Percentiles rank a stretch among this genome's conserved stretches.
phyloP scores from a whole-genome alignment of 2,113 vertebrate genomes.

The Cyanocitta stelleri region DNA sequence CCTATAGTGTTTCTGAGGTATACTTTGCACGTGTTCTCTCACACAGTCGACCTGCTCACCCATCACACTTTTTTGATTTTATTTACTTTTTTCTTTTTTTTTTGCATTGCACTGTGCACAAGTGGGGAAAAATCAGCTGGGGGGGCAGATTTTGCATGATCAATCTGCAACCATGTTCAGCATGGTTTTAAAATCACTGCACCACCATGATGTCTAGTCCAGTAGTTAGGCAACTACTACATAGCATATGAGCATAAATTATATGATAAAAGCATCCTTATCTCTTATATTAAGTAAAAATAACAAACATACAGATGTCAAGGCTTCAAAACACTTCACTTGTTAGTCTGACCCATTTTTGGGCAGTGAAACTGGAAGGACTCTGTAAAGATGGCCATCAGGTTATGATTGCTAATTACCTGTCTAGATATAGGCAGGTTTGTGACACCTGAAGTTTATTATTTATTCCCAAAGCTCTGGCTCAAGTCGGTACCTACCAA shows the following conservation, averaged over 20 bases:
- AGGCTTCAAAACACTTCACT: not conserved
- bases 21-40: constrained; percentile 91
- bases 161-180: constrained; percentile 58
- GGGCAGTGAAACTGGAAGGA: not conserved
- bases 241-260: not conserved
- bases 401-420: not conserved
- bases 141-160: constrained; percentile 73
- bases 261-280: not conserved
- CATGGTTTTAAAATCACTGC: constrained; percentile 59
- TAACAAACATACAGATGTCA: not conserved
- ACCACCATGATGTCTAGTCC: not conserved
- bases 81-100: constrained; percentile 33
- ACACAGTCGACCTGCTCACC: constrained; percentile 69
- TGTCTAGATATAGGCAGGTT: not conserved
- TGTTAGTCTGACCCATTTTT: not conserved
- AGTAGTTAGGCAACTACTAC: not conserved
- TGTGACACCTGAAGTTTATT: not conserved
- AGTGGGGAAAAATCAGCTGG: constrained; percentile 56
- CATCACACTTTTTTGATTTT: constrained; percentile 65
- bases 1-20: constrained; percentile 99
- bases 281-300: not conserved
- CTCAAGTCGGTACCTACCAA: not conserved
- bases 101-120: constrained; percentile 78
- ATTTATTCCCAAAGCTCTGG: not conserved
- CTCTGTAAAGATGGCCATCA: not conserved